phyloP scores from a whole-genome alignment of 2,113 vertebrate species.

The Phyllopteryx taeniolatus region DNA sequence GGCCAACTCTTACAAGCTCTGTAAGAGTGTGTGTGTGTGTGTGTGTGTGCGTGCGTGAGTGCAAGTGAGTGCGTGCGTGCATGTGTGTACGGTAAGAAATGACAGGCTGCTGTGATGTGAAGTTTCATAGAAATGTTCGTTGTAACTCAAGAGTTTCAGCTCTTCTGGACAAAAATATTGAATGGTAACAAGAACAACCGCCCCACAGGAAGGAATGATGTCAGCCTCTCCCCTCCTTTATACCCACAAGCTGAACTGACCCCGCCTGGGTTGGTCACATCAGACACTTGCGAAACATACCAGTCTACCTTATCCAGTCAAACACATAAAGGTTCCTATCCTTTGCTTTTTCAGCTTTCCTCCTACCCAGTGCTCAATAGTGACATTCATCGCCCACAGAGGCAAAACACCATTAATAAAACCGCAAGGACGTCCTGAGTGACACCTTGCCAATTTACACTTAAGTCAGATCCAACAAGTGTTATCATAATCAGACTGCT shows the following conservation, averaged over 20 bases:
- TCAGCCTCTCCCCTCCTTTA: slow-evolving; percentile 43
- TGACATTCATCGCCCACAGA: slow-evolving; percentile 57
- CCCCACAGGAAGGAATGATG: slow-evolving; percentile 65
- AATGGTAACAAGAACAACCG: slow-evolving; percentile 55
- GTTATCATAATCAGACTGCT: slow-evolving; percentile 50
- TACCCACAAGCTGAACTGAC: slow-evolving; percentile 33
- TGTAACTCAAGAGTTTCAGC: slow-evolving; percentile 15
- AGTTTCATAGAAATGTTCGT: slow-evolving; percentile 32
- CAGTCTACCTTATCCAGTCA: slow-evolving; percentile 20
- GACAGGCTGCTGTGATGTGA: slow-evolving; percentile 35
- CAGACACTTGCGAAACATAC: slow-evolving; percentile 40
- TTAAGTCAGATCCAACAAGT: slow-evolving; percentile 37
- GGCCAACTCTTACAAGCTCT: no score
- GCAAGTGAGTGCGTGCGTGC: no score
- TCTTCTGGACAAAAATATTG: slow-evolving; percentile 8
- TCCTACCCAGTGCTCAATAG: slow-evolving; percentile 47
- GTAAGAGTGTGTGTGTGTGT: no score
- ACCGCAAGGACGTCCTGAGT: slow-evolving; percentile 49
- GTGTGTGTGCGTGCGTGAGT: neutral
- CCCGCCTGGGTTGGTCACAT: slow-evolving; percentile 43
- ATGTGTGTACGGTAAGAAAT: slow-evolving; percentile 34
- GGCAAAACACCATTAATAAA: slow-evolving; percentile 53
- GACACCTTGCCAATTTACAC: slow-evolving; percentile 62
- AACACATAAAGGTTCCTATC: slow-evolving; percentile 34
- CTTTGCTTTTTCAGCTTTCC: slow-evolving; percentile 33